Evolutionary conservation across 2,113 vertebrate species (phyloP).

Genomic region (Electrona antarctica): DNA sequence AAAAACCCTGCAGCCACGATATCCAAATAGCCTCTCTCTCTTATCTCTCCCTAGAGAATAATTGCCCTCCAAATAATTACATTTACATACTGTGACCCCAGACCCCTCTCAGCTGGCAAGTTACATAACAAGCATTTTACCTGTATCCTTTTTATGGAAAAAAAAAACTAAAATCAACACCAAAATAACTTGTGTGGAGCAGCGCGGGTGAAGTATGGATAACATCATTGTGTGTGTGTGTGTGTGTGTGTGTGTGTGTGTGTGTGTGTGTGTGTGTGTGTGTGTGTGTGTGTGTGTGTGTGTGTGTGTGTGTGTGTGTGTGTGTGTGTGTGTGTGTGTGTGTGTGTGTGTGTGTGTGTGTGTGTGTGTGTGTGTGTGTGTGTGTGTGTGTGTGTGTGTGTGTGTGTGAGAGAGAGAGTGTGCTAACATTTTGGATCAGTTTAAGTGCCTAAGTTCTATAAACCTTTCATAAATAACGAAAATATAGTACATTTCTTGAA

Average conservation of each 20-base stretch:
- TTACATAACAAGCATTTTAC: conserved; percentile 52
- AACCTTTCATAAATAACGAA: too few relatives aligned
- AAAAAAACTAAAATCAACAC: neutral
- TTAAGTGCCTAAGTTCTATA: too few relatives aligned
- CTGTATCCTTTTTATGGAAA: conserved; percentile 19
- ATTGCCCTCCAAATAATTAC: conserved; percentile 15
- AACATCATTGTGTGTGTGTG: conserved; percentile 1
- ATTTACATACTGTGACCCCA: conserved; percentile 39
- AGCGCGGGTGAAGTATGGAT: neutral
- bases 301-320: too few relatives aligned
- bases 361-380: neutral
- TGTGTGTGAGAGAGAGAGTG: too few relatives aligned
- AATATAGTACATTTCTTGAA: too few relatives aligned
- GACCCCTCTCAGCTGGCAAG: conserved; percentile 14
- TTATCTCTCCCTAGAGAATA: neutral
- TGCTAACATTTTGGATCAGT: too few relatives aligned
- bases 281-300: too few relatives aligned
- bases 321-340: too few relatives aligned
- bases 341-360: neutral
- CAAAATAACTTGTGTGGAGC: conserved; percentile 22
- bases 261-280: too few relatives aligned
- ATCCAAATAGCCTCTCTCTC: neutral
- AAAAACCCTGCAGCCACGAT: conserved; percentile 21
- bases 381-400: conserved; percentile 2
- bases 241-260: neutral